Percentiles rank a stretch among this genome's conserved stretches.
These are phyloP conservation scores for human (Homo sapiens) DNA, from an alignment of 2,113 vertebrate genomes.

Conservation along the genomic window DNA sequence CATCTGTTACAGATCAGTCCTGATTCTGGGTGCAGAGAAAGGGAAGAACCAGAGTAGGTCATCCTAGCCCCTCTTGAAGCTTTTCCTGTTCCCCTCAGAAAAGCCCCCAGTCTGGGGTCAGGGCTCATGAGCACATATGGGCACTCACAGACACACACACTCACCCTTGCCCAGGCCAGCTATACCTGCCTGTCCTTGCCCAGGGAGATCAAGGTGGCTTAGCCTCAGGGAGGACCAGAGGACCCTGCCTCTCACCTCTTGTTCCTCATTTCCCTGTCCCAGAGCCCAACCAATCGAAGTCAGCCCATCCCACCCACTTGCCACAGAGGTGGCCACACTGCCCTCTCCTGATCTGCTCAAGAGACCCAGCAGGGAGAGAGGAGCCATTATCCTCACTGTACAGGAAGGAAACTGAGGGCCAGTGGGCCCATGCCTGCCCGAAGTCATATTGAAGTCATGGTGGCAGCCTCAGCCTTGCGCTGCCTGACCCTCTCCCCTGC, in stretches of 20 bases:
- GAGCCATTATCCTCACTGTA: neutral
- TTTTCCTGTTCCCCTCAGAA: neutral
- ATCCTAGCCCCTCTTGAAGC: neutral
- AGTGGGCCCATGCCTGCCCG: neutral
- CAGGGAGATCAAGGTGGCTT: neutral
- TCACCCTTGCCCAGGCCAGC: neutral
- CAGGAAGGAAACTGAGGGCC: neutral
- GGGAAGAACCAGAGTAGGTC: neutral
- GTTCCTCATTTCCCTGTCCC: neutral
- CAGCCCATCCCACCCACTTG: neutral
- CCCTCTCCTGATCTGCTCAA: neutral
- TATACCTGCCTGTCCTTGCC: neutral
- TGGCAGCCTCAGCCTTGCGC: neutral
- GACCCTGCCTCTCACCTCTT: neutral
- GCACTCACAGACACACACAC: neutral
- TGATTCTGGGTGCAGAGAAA: neutral
- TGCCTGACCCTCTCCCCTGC: neutral
- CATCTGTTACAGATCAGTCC: neutral
- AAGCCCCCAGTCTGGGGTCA: neutral
- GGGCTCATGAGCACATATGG: neutral
- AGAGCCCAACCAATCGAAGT: neutral
- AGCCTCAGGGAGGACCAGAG: neutral
- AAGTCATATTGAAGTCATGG: conserved; percentile 6
- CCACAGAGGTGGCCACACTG: neutral
- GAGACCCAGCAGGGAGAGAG: neutral